phyloP scores from a whole-genome alignment of 2,888 invertebrate genomes.

The Resseliella maxima region DNA sequence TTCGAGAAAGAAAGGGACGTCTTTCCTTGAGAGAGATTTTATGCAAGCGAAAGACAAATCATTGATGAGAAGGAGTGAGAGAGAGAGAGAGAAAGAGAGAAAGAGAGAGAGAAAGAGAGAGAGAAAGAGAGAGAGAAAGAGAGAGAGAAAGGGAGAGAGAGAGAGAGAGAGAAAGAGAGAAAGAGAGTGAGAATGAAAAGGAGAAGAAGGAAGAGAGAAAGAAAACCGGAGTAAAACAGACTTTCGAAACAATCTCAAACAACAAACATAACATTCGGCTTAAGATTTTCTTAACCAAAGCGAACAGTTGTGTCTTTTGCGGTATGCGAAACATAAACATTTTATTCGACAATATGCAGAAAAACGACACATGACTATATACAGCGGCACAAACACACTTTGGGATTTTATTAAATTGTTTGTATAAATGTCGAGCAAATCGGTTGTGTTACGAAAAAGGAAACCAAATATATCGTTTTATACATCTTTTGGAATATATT shows the following conservation, averaged over 20 bases:
- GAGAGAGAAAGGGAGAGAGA: too few relatives aligned
- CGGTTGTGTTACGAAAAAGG: not conserved
- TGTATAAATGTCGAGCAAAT: not conserved
- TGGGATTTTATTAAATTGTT: conserved; percentile 22
- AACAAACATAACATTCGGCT: conserved; percentile 32
- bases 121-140: too few relatives aligned
- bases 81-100: not conserved
- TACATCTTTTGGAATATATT: not conserved
- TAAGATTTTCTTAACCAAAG: conserved; percentile 47
- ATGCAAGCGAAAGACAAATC: too few relatives aligned
- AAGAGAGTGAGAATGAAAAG: too few relatives aligned
- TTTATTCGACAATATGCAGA: conserved; percentile 44
- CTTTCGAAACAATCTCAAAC: conserved; percentile 17
- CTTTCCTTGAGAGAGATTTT: too few relatives aligned
- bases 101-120: too few relatives aligned
- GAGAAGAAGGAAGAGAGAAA: too few relatives aligned
- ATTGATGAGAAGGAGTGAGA: too few relatives aligned
- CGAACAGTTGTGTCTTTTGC: conserved; percentile 25
- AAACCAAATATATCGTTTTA: not conserved
- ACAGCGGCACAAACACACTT: not conserved
- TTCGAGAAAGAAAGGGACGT: too few relatives aligned
- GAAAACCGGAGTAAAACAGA: too few relatives aligned
- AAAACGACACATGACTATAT: not conserved
- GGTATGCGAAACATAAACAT: conserved; percentile 53
- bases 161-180: too few relatives aligned